These are phyloP conservation scores for Hafferia zeledoni DNA, from an alignment of 2,797 vertebrate species.

Conservation along the genomic window DNA sequence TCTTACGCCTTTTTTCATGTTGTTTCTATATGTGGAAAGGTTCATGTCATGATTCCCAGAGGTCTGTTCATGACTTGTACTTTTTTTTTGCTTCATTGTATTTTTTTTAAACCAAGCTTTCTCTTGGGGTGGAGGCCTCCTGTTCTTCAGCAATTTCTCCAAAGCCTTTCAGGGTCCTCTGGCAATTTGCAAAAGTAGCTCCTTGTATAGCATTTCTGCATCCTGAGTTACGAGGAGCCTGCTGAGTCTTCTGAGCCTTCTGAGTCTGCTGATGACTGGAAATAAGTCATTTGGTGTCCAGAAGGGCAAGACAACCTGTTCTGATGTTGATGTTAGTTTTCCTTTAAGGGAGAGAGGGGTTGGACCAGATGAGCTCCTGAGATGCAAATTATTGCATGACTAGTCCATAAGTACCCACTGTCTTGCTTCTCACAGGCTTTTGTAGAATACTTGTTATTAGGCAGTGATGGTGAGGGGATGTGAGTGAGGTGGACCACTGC, in stretches of 20 bases:
- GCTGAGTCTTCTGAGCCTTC: no score
- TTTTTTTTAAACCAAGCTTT: not conserved
- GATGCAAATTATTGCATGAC: not conserved
- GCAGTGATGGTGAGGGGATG: not conserved
- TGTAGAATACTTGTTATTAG: conserved; percentile 13
- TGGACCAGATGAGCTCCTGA: not conserved
- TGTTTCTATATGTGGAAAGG: not conserved
- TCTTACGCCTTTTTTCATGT: not conserved
- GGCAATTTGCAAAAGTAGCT: not conserved
- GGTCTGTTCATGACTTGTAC: not conserved
- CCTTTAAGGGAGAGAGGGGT: conserved; percentile 2
- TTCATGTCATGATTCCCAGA: rapidly evolving
- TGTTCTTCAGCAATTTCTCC: not conserved
- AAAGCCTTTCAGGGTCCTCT: not conserved
- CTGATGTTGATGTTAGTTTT: not conserved
- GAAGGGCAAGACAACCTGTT: not conserved
- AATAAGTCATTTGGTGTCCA: not conserved
- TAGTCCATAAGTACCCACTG: not conserved
- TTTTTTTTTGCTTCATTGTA: not conserved
- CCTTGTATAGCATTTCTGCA: not conserved
- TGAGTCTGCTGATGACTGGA: not conserved
- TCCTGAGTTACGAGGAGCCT: not conserved
- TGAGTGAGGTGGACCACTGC: not conserved
- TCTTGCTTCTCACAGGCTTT: conserved; percentile 7
- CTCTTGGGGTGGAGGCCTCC: not conserved